Base-by-base conservation (phyloP, 2,888 invertebrate species). In the Ornithoptera alexandrae region DNA sequence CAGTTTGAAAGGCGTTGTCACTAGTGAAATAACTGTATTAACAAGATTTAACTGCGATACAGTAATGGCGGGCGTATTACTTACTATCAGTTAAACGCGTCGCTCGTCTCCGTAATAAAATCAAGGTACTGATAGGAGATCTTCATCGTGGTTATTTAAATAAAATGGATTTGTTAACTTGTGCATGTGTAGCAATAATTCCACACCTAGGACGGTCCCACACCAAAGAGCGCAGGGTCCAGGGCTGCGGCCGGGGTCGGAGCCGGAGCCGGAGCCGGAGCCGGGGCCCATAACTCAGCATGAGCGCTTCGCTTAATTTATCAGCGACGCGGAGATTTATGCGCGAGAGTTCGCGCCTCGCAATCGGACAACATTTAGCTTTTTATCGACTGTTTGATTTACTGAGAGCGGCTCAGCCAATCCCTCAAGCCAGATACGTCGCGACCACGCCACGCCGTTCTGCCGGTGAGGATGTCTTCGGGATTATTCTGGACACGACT, bases 311-410 rank as follows among this genome's bases (percentile, higher is more conserved):
- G 81, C 84, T 85, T 90, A 90, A 91, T 91, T 90, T 92, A 92
- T 91, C 92, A 90, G 89, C 75, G 82, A 80, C 73, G 83, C 84
- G 88, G 88, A 87, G 88, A 90, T 90, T 88, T 88, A 89, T 89
- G 87, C 88, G 85, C 88, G 79, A 81, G 84, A 84, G 85, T 86
- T 84, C 84, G 81, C 83, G 76, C 81, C 79, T 72, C 76, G 83
- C 87, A 87, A 92, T 92, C 92, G 90, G 87, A 85, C 89, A 88
- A 88, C 90, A 90, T 92, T 92, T 92, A 91, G 89, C 90, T 90
- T 92, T 92, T 91, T 90, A 90, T 90, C 90, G 90, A 89, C 88
- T 87, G 80, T 81, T 89, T 90, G 89, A 90, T 89, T 89, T 89
- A 90, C 80, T 85, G 86, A 73, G 72, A 72, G 72, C 73, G 76